These are phyloP conservation scores for Ommatoiulus sabulosus DNA, from an alignment of 2,888 invertebrate genomes.

Conservation along the genomic window DNA sequence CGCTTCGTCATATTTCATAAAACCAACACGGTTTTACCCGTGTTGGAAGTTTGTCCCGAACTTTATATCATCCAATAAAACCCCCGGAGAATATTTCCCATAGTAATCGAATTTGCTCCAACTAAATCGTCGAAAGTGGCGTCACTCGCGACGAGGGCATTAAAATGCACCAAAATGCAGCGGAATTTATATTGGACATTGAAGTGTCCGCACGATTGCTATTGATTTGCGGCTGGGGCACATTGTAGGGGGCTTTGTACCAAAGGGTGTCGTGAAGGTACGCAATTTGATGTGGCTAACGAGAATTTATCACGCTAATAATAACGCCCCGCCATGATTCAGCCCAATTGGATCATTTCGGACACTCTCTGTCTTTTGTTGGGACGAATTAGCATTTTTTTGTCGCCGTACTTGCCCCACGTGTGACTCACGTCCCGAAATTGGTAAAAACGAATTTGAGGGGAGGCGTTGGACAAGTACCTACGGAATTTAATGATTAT, in stretches of 20 bases:
- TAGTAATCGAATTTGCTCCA: slow-evolving; percentile 13
- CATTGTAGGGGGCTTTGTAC: background rate
- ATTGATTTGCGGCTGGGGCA: slow-evolving; percentile 15
- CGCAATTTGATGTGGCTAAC: background rate
- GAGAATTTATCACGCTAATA: slow-evolving; percentile 24
- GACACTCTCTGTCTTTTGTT: slow-evolving; percentile 24
- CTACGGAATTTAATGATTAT: slow-evolving; percentile 26
- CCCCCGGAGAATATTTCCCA: too few relatives aligned
- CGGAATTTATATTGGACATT: slow-evolving; percentile 34
- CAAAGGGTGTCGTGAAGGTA: background rate
- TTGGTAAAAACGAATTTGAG: slow-evolving; percentile 25
- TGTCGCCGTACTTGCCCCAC: too few relatives aligned
- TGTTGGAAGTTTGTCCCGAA: too few relatives aligned
- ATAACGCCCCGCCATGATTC: slow-evolving; percentile 8
- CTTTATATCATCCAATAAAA: too few relatives aligned
- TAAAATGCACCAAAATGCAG: slow-evolving; percentile 24
- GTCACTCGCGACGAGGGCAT: background rate
- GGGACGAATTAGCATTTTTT: slow-evolving; percentile 18
- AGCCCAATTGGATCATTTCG: slow-evolving; percentile 27
- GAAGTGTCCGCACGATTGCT: background rate
- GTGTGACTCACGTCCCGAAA: slow-evolving; percentile 9
- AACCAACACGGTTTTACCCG: too few relatives aligned
- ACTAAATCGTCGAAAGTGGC: background rate
- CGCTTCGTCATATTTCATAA: too few relatives aligned
- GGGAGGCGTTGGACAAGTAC: slow-evolving; percentile 34